Percentiles rank a stretch among this genome's conserved stretches.
Evolutionary conservation across 2,797 vertebrate species (phyloP).

Genomic region (Anniella stebbinsi): DNA sequence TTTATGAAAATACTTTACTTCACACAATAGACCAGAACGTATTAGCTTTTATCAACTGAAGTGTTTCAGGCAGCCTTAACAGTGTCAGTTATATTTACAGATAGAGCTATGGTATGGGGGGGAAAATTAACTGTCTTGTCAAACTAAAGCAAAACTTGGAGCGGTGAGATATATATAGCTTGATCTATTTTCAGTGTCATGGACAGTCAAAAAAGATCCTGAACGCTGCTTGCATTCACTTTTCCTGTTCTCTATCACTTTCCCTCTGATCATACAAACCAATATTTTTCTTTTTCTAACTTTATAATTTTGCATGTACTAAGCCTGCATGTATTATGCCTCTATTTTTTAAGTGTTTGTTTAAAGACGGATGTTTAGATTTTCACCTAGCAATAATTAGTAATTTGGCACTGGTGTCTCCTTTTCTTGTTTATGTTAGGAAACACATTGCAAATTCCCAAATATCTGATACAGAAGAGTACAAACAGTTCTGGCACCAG

Average conservation of each 20-base stretch:
- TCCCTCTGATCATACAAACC: constrained; percentile 33
- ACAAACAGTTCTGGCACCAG: not conserved
- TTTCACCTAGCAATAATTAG: constrained; percentile 13
- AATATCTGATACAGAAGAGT: not conserved
- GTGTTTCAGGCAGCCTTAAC: constrained; percentile 1
- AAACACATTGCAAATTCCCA: not conserved
- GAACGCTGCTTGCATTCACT: constrained; percentile 62
- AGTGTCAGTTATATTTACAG: not conserved
- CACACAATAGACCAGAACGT: not conserved
- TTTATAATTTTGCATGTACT: constrained; percentile 57
- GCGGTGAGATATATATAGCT: not conserved
- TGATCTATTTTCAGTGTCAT: constrained; percentile 23
- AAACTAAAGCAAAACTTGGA: not conserved
- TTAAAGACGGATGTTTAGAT: not conserved
- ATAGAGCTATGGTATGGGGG: not conserved
- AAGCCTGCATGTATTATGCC: constrained; percentile 34
- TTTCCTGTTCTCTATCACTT: constrained; percentile 43
- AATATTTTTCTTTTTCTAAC: constrained; percentile 17
- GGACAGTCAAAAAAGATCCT: constrained; percentile 53
- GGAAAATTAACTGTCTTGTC: not conserved
- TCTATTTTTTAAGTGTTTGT: not conserved
- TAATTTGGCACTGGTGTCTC: not conserved
- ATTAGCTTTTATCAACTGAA: constrained; percentile 19
- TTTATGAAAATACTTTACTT: not conserved
- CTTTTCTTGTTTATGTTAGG: not conserved